These are phyloP conservation scores for Gallinago nigripennis DNA, from an alignment of 2,797 vertebrate species.

Conservation along the genomic window DNA sequence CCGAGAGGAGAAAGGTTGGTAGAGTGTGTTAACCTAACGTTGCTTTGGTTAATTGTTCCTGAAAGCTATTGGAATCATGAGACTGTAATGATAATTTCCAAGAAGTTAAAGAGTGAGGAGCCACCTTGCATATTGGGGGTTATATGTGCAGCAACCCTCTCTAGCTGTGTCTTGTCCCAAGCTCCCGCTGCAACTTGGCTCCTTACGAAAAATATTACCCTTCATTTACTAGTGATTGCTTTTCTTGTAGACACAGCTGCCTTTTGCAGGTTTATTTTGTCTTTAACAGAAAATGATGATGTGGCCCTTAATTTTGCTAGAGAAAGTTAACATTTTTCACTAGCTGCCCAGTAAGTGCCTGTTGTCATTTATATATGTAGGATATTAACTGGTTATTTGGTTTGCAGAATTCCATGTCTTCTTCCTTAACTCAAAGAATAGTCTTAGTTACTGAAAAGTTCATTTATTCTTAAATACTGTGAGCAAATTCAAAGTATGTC, in stretches of 20 bases:
- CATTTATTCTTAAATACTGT: not conserved
- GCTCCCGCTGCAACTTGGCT: not conserved
- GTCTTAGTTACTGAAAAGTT: not conserved
- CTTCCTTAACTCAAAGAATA: not conserved
- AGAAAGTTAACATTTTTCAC: not conserved
- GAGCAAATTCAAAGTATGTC: not conserved
- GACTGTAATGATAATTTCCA: not conserved
- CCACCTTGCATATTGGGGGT: fast-evolving
- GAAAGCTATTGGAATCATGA: not conserved
- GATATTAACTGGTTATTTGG: not conserved
- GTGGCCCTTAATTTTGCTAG: not conserved
- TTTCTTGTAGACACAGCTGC: not conserved
- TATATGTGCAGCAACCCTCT: not conserved
- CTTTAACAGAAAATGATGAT: not conserved
- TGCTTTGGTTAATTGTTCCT: not conserved
- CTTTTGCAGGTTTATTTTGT: not conserved
- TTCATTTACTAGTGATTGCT: not conserved
- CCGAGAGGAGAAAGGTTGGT: not conserved
- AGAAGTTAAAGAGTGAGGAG: not conserved
- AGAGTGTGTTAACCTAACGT: not conserved
- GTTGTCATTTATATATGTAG: not conserved
- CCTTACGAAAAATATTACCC: not conserved
- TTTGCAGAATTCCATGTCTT: not conserved
- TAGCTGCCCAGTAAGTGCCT: not conserved
- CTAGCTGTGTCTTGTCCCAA: not conserved